Evolutionary conservation across 1,140 invertebrate species (phyloP), one percentile per base, ranked within the genome.

Genomic region (Drosophila sulfurigaster): DNA sequence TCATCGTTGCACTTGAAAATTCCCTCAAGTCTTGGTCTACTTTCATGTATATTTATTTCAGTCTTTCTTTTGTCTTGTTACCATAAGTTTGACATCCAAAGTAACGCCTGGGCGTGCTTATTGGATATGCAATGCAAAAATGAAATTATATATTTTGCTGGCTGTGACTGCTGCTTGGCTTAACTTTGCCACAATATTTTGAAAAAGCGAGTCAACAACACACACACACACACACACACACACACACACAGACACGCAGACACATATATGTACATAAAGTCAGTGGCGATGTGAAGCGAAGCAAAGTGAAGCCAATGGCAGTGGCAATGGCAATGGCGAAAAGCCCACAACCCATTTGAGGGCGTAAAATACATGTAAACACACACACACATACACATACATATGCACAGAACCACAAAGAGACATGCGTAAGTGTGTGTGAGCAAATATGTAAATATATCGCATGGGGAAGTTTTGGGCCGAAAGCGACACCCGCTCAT

Each of bases 41-140:
- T 30, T 60, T 48, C 46, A 5, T 60, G 41, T 32, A 48, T 1
- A 13, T 65, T 64, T 51, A 48, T 5, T 57, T 57, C 8, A 62
- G 7, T 15, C 46, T 62, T 57, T 69, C 11, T 63, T 67, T 62
- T 20, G 43, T 71, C 35, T 35, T 54, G 41, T 41, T 63, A 41
- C 69, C 70, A 81, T 56, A 74, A 74, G 57, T 69, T 74, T 74
- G 65, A 69, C 65, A 69, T 70, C 45, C 32, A 66, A 70, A 75
- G 72, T 13, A 70, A 70, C 66, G 66, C 67, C 71, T 56, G 62
- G 32, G 35, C 46, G 57, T 54, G 38, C 82, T 86, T 85, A 85
- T 83, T 86, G 82, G 83, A 83, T 83, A 86, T 85, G 81, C 82
- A 79, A 58, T 54, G 71, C 48, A 32, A 85, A 87, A 88, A 82